Conservation (phyloP, 2,888 invertebrate genomes). For the Amiota minor region DNA sequence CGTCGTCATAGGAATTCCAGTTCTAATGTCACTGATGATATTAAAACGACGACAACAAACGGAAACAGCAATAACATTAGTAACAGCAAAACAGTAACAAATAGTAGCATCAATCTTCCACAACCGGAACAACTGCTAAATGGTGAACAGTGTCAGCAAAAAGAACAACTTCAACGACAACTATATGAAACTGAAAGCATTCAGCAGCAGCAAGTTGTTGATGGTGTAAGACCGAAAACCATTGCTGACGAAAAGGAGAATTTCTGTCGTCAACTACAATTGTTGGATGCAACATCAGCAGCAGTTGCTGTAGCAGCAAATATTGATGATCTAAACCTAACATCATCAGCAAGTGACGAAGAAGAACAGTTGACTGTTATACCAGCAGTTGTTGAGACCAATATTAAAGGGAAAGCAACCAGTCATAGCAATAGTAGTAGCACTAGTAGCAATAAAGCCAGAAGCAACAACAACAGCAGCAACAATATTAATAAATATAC, state of each 20-base stretch:
- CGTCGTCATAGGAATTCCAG: conserved; percentile 66
- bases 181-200: conserved; percentile 29
- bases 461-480: conserved; percentile 19
- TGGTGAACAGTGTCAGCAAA: conserved; percentile 30
- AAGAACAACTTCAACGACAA: conserved; percentile 40
- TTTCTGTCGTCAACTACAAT: conserved; percentile 62
- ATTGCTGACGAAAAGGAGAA: conserved; percentile 71
- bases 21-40: conserved; percentile 50
- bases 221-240: conserved; percentile 30
- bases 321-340: conserved; percentile 57
- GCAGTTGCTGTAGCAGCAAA: conserved; percentile 62
- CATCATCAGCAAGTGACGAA: conserved; percentile 52
- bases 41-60: conserved; percentile 38
- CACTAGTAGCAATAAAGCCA: not conserved
- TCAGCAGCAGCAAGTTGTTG: too few species aligned
- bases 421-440: not conserved
- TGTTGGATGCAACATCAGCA: conserved; percentile 56
- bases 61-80: conserved; percentile 20
- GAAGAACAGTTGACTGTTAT: conserved; percentile 25
- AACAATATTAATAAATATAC: conserved; percentile 29
- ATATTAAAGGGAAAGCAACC: not conserved
- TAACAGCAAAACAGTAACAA: conserved; percentile 31
- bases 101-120: conserved; percentile 27
- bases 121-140: conserved; percentile 36
- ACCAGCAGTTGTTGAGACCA: not conserved